phyloP scores from a whole-genome alignment of 2,797 vertebrate genomes.

The Callimico goeldii region DNA sequence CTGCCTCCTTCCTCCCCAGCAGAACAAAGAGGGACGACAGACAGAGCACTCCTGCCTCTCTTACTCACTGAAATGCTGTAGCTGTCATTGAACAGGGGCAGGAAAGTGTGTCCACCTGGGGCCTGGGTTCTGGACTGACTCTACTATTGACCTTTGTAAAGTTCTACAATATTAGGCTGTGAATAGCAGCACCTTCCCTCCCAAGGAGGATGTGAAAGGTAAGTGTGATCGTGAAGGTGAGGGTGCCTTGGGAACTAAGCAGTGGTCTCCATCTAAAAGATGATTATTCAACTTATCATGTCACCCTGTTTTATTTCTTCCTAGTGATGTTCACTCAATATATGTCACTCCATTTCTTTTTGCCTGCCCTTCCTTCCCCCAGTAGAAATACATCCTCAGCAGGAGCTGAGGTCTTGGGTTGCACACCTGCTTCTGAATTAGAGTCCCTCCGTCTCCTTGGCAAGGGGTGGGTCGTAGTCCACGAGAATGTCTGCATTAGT shows the following conservation, averaged over 20 bases:
- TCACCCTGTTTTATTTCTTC: neutral
- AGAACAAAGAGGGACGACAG: rapidly evolving
- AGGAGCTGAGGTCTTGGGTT: neutral
- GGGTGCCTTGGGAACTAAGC: neutral
- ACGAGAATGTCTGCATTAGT: neutral
- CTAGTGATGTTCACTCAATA: neutral
- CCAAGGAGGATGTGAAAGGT: neutral
- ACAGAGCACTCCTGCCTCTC: no score
- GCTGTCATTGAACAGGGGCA: rapidly evolving
- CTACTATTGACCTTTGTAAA: neutral
- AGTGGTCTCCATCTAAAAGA: neutral
- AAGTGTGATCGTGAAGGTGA: neutral
- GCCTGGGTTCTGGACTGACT: neutral
- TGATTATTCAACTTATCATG: neutral
- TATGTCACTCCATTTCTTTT: no score
- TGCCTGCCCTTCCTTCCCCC: neutral
- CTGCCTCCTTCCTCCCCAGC: neutral
- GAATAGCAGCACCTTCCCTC: neutral
- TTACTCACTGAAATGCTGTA: neutral
- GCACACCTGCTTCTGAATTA: neutral
- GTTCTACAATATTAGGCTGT: neutral
- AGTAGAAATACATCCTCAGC: neutral
- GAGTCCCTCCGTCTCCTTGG: neutral
- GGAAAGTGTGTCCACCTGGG: no score
- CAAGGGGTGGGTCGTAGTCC: rapidly evolving